Evolutionary conservation across 2,888 invertebrate genomes (phyloP).

Genomic region (Amitus sp.): DNA sequence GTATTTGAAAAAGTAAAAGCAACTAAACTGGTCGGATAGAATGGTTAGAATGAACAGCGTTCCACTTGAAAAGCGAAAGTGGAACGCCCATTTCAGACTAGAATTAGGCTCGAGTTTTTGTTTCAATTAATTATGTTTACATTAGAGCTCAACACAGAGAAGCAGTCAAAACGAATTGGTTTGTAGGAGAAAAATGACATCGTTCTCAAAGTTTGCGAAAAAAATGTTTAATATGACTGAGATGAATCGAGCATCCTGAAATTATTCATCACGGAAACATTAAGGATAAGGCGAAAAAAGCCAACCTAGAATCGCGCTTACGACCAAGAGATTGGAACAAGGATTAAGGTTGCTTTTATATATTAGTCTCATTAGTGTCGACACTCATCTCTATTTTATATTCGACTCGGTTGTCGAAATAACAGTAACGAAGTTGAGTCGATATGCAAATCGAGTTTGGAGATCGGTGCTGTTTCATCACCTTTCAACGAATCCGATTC

Average conservation of each 20-base stretch:
- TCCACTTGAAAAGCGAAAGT: no score
- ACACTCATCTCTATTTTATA: slow-evolving; percentile 33
- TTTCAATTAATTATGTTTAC: background rate
- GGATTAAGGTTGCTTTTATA: slow-evolving; percentile 38
- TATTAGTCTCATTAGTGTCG: slow-evolving; percentile 40
- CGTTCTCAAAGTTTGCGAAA: background rate
- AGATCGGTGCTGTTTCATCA: slow-evolving; percentile 12
- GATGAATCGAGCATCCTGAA: background rate
- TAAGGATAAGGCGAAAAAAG: slow-evolving; percentile 2
- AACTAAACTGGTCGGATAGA: no score
- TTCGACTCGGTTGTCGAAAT: slow-evolving; percentile 32
- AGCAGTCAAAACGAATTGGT: background rate
- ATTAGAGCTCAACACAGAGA: background rate
- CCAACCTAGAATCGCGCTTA: slow-evolving; percentile 1
- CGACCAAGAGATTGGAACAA: slow-evolving; percentile 12
- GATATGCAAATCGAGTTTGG: slow-evolving; percentile 29
- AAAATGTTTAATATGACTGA: background rate
- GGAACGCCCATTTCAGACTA: no score
- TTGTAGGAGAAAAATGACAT: background rate
- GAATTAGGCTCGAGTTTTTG: background rate
- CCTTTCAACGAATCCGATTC: slow-evolving; percentile 15
- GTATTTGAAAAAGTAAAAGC: no score
- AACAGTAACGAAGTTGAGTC: slow-evolving; percentile 18
- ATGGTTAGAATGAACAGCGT: no score
- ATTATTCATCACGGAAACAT: slow-evolving; percentile 4